Conservation (phyloP, 2,797 vertebrate species). For the Eidolon dupreanum region DNA sequence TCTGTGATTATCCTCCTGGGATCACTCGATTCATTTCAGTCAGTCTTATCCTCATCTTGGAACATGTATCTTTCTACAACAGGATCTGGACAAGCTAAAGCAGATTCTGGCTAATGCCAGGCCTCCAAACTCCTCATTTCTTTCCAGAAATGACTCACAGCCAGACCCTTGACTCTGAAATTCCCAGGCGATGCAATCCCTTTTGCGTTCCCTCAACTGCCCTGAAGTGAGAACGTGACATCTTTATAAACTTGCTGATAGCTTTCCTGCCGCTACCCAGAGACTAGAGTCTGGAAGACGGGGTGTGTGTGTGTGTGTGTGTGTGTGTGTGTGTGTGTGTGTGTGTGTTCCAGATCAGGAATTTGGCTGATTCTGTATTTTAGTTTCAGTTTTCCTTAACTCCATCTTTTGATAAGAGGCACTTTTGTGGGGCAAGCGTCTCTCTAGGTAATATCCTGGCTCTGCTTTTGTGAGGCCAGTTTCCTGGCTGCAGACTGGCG, state of each 20-base stretch:
- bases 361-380: not conserved
- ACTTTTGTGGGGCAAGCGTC: not conserved
- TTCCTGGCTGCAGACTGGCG: not conserved
- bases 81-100: not conserved
- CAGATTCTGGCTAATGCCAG: not conserved
- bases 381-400: not conserved
- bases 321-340: not conserved
- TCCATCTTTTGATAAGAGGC: not conserved
- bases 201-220: not conserved
- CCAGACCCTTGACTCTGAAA: not conserved
- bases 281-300: not conserved
- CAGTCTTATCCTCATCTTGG: constrained; percentile 67
- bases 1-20: constrained; percentile 14
- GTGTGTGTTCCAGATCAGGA: not conserved
- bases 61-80: constrained; percentile 36
- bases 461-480: not conserved
- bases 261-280: not conserved
- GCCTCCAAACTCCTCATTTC: not conserved
- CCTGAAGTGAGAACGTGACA: not conserved
- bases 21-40: constrained; percentile 65
- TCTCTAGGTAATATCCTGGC: not conserved
- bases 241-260: not conserved
- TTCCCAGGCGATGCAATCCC: not conserved
- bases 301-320: not conserved
- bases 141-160: not conserved